These are phyloP conservation scores for Hermetia illucens DNA, from an alignment of 1,140 invertebrate genomes.

Conservation along the genomic window DNA sequence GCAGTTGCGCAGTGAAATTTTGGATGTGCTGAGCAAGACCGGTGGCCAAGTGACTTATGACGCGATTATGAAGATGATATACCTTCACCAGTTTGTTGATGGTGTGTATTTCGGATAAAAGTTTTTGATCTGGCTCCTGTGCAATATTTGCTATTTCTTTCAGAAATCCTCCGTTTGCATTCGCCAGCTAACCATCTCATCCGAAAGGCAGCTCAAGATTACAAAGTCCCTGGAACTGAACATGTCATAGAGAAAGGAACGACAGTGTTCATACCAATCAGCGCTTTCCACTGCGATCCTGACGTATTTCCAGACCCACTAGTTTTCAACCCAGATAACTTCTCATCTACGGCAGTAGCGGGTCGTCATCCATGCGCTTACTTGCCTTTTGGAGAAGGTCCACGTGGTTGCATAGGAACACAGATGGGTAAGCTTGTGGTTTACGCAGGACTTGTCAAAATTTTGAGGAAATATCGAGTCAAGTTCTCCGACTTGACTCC, in stretches of 20 bases:
- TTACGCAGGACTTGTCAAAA: constrained; percentile 29
- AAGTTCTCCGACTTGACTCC: too few relatives aligned
- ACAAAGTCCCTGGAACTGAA: background rate
- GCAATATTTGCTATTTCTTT: background rate
- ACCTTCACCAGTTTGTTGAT: too few relatives aligned
- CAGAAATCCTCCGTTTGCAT: constrained; percentile 1
- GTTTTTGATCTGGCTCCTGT: too few relatives aligned
- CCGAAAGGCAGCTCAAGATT: background rate
- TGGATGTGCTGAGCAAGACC: constrained; percentile 13
- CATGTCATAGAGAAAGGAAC: constrained; percentile 18
- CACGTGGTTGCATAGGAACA: constrained; percentile 51
- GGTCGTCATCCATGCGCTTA: constrained; percentile 36
- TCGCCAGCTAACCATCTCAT: background rate
- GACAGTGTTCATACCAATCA: constrained; percentile 6
- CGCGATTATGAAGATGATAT: constrained; percentile 34
- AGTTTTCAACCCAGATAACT: constrained; percentile 42
- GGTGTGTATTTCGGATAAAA: too few relatives aligned
- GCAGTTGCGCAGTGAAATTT: constrained; percentile 32
- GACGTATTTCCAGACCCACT: constrained; percentile 39
- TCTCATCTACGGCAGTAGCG: constrained; percentile 32
- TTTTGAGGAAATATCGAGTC: too few relatives aligned
- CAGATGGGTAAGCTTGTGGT: constrained; percentile 30
- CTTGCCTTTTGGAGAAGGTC: constrained; percentile 52
- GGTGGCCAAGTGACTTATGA: constrained; percentile 34
- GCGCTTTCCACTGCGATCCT: constrained; percentile 39